A percentile compares a stretch with the other conserved stretches of the same genome.
phyloP scores from a whole-genome alignment of 2,113 vertebrate species.

The Centropus unirufus region DNA sequence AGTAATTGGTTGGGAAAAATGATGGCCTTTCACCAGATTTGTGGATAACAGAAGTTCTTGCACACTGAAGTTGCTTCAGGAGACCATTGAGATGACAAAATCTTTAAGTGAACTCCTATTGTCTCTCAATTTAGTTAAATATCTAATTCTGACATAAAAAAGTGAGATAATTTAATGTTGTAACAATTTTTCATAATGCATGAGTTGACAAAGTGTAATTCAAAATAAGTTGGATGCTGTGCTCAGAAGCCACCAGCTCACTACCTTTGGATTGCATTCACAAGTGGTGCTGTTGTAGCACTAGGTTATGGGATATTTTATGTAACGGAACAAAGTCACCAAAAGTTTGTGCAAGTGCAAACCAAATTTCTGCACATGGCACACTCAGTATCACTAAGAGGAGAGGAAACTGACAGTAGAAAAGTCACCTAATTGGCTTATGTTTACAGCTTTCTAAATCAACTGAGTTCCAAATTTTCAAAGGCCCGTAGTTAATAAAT shows the following conservation, averaged over 20 bases:
- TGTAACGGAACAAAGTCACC: not conserved
- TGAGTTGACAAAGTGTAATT: not conserved
- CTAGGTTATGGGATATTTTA: rapidly evolving
- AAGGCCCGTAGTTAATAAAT: not conserved
- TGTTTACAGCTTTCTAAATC: not conserved
- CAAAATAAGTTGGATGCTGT: not conserved
- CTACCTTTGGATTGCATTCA: not conserved
- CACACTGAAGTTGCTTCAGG: not conserved
- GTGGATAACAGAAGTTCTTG: not conserved
- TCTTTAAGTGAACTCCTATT: not conserved
- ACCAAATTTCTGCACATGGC: not conserved
- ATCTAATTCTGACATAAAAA: not conserved
- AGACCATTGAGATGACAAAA: not conserved
- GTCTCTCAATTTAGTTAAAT: not conserved
- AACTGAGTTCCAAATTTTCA: not conserved
- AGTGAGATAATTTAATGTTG: not conserved
- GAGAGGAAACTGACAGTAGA: not conserved
- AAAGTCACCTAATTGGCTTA: not conserved
- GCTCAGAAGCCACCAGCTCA: not conserved
- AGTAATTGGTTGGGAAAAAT: not conserved
- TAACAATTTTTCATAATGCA: not conserved
- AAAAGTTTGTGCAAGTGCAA: not conserved
- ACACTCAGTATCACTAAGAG: not conserved
- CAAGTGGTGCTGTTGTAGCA: not conserved
- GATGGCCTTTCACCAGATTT: not conserved